A percentile compares a stretch with the other conserved stretches of the same genome.
Evolutionary conservation across 2,797 vertebrate genomes (phyloP).

Genomic region (Muscicapa comitata): DNA sequence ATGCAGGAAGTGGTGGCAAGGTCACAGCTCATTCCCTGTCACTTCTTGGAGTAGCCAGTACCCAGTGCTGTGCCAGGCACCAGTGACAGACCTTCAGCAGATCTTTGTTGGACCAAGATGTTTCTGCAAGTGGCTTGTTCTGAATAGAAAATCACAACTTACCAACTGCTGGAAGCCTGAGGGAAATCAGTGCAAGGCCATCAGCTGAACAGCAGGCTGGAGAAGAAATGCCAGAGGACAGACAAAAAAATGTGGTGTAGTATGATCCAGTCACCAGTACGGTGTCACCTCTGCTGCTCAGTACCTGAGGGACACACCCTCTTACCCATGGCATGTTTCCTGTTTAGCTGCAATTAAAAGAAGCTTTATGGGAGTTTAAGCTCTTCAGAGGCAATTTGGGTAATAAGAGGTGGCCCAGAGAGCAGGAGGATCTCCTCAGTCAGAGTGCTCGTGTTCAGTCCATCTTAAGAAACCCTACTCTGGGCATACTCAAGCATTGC

Average conservation of each 20-base stretch:
- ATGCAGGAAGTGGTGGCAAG: neutral
- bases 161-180: neutral
- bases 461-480: neutral
- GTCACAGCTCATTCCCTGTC: neutral
- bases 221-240: neutral
- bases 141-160: neutral
- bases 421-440: neutral
- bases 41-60: neutral
- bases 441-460: neutral
- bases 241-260: neutral
- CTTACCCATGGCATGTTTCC: neutral
- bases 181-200: neutral
- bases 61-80: neutral
- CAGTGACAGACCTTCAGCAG: neutral
- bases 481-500: neutral
- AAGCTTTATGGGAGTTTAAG: neutral
- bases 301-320: neutral
- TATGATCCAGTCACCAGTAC: neutral
- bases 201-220: neutral
- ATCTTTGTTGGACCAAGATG: too few relatives aligned
- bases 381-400: neutral
- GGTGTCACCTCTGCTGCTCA: neutral
- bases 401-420: neutral
- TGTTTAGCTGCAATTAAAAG: neutral
- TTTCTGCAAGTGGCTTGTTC: neutral